Evolutionary conservation across 2,113 vertebrate genomes (phyloP), one percentile per base, ranked within the genome.

Genomic region (Odontesthes bonariensis): DNA sequence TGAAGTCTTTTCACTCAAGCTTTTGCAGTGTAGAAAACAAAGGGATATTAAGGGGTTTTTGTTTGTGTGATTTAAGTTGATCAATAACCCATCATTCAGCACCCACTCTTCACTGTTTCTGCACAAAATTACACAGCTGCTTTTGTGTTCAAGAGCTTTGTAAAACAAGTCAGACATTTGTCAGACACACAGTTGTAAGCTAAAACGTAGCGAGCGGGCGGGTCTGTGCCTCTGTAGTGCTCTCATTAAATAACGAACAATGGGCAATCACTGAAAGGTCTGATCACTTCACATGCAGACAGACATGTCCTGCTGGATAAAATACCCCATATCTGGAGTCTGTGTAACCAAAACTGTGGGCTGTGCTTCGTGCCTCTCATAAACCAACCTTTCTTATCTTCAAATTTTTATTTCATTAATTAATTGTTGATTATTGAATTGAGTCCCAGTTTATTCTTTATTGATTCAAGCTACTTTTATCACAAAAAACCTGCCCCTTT

Each of bases 181-280:
- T 78, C 66, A 75, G 63, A 58, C 27, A 5, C 17, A 1, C 42
- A 46, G 40, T 40, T 55, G 51, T 71, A 68, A 69, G 73, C 77
- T 81, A 55, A 64, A 68, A 69, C 60, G 42, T 72, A 78, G 73
- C 69, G 52, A 67, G 75, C 79, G 60, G 75, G 77, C 75, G 44
- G 56, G 63, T 63, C 66, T 40, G 31, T 49, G 57, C 51, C 79
- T 66, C 33, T 74, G 66, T 61, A 61, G 56, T 56, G 31, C 53
- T 71, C 47, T 73, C 60, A 87, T 80, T 77, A 79, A 75, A 85
- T 68, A 56, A 54, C 49, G 56, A 77, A 75, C 71, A 60, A 67
- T 51, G 56, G 14, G 27, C 53, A 23, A 51, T 57, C 27, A 16
- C 55, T 61, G 10, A 72, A 63, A 73, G 51, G 27, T 56, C 61